Evolutionary conservation across 2,113 vertebrate species (phyloP).

Genomic region (Uria aalge): DNA sequence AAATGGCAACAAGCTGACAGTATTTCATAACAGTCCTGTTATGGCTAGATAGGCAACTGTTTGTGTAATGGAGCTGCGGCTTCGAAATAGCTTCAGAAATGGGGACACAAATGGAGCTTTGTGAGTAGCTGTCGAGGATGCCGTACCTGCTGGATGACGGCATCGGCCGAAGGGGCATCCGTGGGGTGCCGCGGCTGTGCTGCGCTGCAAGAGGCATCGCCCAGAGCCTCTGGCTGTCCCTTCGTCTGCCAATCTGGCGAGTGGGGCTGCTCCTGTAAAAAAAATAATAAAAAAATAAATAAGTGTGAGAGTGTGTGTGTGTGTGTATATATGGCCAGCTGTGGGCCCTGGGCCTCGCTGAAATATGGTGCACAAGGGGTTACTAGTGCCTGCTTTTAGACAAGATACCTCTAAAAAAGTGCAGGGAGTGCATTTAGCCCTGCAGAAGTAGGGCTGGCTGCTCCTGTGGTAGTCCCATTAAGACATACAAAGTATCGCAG

Average conservation of each 20-base stretch:
- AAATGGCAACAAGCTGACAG: background rate
- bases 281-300: background rate
- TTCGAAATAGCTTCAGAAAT: constrained; percentile 11
- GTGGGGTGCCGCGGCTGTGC: rapidly evolving
- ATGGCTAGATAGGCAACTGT: constrained; percentile 18
- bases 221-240: rapidly evolving
- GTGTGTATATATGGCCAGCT: too few relatives aligned
- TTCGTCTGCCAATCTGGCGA: rapidly evolving
- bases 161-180: rapidly evolving
- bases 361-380: background rate
- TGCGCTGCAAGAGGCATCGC: background rate
- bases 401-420: background rate
- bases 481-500: constrained; percentile 11
- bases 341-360: background rate
- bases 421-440: background rate
- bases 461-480: background rate
- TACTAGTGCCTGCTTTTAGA: background rate
- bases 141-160: background rate
- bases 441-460: background rate
- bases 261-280: background rate
- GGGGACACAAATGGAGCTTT: background rate
- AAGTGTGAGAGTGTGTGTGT: too few relatives aligned
- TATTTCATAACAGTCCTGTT: constrained; percentile 16
- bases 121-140: background rate
- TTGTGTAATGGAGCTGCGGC: background rate